Evolutionary conservation across 2,888 invertebrate species (phyloP).

Genomic region (Isotomurus palustris): DNA sequence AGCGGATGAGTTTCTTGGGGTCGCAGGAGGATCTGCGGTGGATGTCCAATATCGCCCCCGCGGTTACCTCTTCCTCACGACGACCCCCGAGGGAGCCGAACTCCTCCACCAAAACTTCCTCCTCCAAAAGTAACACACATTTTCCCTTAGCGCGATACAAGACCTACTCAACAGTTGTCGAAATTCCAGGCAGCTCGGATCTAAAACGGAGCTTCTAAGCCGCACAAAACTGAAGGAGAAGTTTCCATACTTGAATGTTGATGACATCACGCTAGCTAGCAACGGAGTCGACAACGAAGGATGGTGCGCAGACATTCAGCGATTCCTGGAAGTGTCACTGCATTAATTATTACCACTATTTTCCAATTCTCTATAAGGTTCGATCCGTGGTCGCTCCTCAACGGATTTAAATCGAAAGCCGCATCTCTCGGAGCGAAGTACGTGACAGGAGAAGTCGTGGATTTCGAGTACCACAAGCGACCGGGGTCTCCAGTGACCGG

Average conservation of each 20-base stretch:
- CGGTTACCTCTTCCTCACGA: slow-evolving; percentile 82
- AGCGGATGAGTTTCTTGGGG: slow-evolving; percentile 58
- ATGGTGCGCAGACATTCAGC: slow-evolving; percentile 52
- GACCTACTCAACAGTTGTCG: not conserved
- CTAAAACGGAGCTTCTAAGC: slow-evolving; percentile 70
- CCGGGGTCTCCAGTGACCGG: slow-evolving; percentile 4
- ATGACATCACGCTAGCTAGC: slow-evolving; percentile 72
- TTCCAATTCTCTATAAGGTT: no score
- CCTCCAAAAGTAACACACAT: slow-evolving; percentile 57
- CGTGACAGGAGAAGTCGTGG: slow-evolving; percentile 68
- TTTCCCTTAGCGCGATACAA: not conserved
- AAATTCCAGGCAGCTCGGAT: slow-evolving; percentile 62
- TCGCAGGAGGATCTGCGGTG: slow-evolving; percentile 55
- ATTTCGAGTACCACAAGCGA: slow-evolving; percentile 55
- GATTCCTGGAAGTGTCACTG: not conserved
- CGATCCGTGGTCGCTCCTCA: slow-evolving; percentile 77
- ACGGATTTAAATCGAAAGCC: slow-evolving; percentile 71
- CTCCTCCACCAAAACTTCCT: slow-evolving; percentile 63
- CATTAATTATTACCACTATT: no score
- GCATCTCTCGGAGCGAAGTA: slow-evolving; percentile 68
- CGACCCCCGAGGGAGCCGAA: slow-evolving; percentile 69
- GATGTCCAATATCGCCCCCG: slow-evolving; percentile 77
- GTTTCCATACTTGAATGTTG: slow-evolving; percentile 87
- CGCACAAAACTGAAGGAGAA: slow-evolving; percentile 62
- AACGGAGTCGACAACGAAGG: slow-evolving; percentile 84